Evolutionary conservation across 2,888 invertebrate genomes (phyloP).

Genomic region (Norana najaformis): DNA sequence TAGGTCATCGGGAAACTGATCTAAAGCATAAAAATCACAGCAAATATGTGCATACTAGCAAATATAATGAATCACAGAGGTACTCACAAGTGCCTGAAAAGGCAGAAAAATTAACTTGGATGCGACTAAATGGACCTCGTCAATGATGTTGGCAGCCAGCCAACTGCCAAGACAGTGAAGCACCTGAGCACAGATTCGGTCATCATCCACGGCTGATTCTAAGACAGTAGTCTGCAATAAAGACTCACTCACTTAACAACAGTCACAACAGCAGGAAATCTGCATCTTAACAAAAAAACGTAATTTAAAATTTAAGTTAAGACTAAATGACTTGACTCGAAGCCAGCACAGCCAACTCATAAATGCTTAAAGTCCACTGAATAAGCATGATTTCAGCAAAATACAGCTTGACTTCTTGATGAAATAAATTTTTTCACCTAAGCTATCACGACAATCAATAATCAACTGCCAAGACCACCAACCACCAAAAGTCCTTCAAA

Average conservation of each 20-base stretch:
- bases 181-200: constrained; percentile 67
- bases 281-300: neutral
- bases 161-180: constrained; percentile 87
- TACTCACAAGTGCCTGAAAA: constrained; percentile 60
- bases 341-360: neutral
- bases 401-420: neutral
- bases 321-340: neutral
- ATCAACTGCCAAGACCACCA: no score
- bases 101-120: constrained; percentile 59
- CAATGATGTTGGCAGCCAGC: constrained; percentile 83
- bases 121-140: constrained; percentile 72
- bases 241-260: neutral
- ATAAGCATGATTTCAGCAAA: neutral
- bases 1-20: neutral
- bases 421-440: neutral
- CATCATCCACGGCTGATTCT: constrained; percentile 70
- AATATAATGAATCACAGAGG: neutral
- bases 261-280: neutral
- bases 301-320: neutral
- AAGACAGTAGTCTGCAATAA: constrained; percentile 71
- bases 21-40: neutral
- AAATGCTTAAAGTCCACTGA: neutral
- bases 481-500: no score
- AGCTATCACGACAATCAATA: neutral
- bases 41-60: neutral